phyloP scores from a whole-genome alignment of 2,113 vertebrate species.

The Candoia aspera region DNA sequence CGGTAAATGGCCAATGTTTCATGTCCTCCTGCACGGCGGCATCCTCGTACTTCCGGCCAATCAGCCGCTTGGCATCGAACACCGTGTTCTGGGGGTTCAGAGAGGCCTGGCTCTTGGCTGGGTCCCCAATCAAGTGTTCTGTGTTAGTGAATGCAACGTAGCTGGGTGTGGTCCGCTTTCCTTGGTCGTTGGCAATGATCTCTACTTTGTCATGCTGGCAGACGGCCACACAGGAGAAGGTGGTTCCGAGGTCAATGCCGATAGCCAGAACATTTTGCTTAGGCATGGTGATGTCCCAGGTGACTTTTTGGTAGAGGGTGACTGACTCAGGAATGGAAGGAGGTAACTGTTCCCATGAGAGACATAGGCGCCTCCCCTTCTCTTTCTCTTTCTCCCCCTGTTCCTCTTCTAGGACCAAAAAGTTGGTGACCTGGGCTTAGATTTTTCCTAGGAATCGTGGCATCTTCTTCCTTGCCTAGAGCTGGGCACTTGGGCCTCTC shows the following conservation, averaged over 20 bases:
- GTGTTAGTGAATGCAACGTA: conserved; percentile 90
- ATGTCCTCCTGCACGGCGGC: conserved; percentile 87
- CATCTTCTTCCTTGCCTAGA: background rate
- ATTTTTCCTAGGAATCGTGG: background rate
- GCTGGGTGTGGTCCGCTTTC: conserved; percentile 89
- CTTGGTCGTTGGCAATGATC: conserved; percentile 93
- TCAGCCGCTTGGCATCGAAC: conserved; percentile 91
- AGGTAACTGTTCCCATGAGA: background rate
- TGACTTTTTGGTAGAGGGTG: background rate
- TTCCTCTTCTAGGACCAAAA: background rate
- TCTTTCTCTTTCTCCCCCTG: background rate
- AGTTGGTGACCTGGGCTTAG: background rate
- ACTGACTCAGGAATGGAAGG: background rate
- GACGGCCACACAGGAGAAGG: conserved; percentile 92
- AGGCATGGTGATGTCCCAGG: background rate
- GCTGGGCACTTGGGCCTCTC: conserved; percentile 10
- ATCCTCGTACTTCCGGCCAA: conserved; percentile 86
- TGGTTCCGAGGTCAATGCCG: conserved; percentile 91
- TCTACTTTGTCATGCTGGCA: conserved; percentile 93
- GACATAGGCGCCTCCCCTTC: background rate
- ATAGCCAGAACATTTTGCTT: conserved; percentile 84
- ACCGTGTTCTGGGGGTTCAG: conserved; percentile 92
- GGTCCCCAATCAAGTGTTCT: conserved; percentile 87
- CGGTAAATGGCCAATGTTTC: conserved; percentile 90
- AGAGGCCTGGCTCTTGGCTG: conserved; percentile 91